phyloP scores from a whole-genome alignment of 2,797 vertebrate genomes.

The Silurus aristotelis region DNA sequence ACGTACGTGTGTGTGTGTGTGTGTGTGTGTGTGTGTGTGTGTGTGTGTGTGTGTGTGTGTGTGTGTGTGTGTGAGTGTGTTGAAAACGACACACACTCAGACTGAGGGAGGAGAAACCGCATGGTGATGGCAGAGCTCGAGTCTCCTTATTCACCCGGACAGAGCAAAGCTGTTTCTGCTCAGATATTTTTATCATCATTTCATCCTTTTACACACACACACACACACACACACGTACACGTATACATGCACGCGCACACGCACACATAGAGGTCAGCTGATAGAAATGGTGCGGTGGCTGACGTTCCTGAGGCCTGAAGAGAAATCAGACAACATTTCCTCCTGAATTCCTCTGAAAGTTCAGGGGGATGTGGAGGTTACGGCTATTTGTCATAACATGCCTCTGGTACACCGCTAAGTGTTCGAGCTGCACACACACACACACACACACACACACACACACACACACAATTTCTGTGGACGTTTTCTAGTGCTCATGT shows the following conservation, averaged over 20 bases:
- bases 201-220: background rate
- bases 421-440: background rate
- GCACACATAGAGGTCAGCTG: conserved; percentile 20
- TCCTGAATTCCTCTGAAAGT: conserved; percentile 14
- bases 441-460: too few relatives aligned
- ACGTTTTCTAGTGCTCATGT: background rate
- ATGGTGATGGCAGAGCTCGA: background rate
- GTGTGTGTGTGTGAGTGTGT: conserved; percentile 1
- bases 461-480: background rate
- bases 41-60: conserved; percentile 1
- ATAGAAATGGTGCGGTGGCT: conserved; percentile 7
- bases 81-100: conserved; percentile 28
- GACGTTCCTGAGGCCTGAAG: conserved; percentile 24
- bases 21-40: conserved; percentile 23
- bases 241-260: conserved; percentile 1
- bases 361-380: conserved; percentile 19
- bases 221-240: background rate
- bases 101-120: conserved; percentile 21
- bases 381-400: conserved; percentile 18
- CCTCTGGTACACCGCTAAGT: conserved; percentile 21
- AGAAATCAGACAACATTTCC: conserved; percentile 27
- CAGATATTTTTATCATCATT: background rate
- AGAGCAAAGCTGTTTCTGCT: background rate
- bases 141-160: conserved; percentile 7
- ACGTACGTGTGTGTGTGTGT: conserved; percentile 10